Percentiles rank a stretch among this genome's conserved stretches.
Evolutionary conservation across 2,797 vertebrate genomes (phyloP).

Genomic region (Vipera latastei): DNA sequence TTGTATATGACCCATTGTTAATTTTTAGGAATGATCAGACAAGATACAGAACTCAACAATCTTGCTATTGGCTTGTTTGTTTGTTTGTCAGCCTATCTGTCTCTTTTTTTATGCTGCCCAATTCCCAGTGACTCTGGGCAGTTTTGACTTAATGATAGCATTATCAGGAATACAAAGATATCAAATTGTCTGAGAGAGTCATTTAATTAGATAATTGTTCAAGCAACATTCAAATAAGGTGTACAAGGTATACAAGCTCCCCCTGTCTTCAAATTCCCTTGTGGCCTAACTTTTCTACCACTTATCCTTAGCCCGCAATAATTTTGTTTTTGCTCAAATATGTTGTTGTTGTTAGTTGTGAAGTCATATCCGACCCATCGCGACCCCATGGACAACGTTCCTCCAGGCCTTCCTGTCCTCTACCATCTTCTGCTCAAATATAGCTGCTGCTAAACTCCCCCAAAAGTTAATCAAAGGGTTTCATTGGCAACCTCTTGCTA

Average conservation of each 20-base stretch:
- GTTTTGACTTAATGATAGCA: not conserved
- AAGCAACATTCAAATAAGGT: not conserved
- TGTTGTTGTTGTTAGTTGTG: too few relatives aligned
- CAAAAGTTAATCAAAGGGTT: not conserved
- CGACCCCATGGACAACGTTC: too few relatives aligned
- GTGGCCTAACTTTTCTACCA: not conserved
- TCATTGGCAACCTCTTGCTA: not conserved
- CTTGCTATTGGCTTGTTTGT: not conserved
- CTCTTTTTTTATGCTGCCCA: not conserved
- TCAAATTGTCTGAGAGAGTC: not conserved
- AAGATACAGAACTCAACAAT: not conserved
- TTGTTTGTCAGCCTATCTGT: too few relatives aligned
- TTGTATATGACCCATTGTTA: not conserved
- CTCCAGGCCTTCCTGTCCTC: too few relatives aligned
- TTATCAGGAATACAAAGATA: not conserved
- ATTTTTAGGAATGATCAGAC: not conserved
- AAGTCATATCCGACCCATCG: too few relatives aligned
- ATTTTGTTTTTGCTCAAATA: not conserved
- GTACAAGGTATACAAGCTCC: not conserved
- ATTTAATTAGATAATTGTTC: not conserved
- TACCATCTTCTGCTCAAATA: not conserved
- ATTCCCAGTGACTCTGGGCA: not conserved
- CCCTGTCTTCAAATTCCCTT: not conserved
- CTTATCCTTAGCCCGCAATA: not conserved
- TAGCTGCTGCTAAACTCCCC: not conserved